Evolutionary conservation across 2,113 vertebrate genomes (phyloP).

Genomic region (Daboia siamensis): DNA sequence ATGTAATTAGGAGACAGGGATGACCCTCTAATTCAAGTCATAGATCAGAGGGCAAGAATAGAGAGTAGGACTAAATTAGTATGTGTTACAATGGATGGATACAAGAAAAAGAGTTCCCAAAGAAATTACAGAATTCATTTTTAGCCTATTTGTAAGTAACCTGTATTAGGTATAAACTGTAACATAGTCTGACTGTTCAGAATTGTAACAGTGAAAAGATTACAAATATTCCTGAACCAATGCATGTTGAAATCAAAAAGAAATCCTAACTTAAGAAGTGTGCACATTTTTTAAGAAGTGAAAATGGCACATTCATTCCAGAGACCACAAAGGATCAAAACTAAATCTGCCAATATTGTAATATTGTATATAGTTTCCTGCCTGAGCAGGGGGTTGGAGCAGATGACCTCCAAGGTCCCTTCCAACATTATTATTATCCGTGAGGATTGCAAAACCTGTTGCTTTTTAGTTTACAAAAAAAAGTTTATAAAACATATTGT

Average conservation of each 20-base stretch:
- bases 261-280: no score
- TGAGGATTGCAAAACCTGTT: neutral
- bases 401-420: no score
- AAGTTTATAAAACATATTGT: neutral
- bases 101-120: neutral
- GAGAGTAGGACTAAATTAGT: neutral
- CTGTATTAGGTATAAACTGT: neutral
- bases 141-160: neutral
- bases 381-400: no score
- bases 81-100: neutral
- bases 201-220: neutral
- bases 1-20: neutral
- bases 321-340: neutral
- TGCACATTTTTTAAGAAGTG: neutral
- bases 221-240: neutral
- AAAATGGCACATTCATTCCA: neutral
- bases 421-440: no score
- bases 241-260: no score
- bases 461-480: neutral
- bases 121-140: neutral
- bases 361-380: neutral
- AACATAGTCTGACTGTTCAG: neutral
- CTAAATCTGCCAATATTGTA: neutral
- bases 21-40: neutral
- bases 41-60: neutral